Conservation (phyloP, 1,140 invertebrate species). For the Eubasilissa regina region DNA sequence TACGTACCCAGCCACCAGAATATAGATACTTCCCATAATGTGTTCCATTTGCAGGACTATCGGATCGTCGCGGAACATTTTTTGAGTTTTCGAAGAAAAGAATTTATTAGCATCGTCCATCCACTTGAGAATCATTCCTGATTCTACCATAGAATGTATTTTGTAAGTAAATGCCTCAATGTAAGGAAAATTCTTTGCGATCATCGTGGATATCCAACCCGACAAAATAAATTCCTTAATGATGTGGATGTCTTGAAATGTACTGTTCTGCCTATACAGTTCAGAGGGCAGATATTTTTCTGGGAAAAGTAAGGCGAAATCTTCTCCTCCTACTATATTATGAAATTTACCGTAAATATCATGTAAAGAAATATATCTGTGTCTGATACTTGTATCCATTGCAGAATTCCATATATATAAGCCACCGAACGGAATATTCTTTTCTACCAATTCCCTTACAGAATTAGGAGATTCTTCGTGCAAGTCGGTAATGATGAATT, state of each 20-base stretch:
- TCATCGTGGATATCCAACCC: neutral
- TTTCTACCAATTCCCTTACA: neutral
- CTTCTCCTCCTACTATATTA: neutral
- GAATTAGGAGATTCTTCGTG: neutral
- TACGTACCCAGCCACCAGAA: neutral
- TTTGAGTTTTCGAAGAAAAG: neutral
- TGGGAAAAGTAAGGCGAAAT: neutral
- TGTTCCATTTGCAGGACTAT: neutral
- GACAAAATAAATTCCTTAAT: neutral
- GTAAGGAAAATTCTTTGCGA: neutral
- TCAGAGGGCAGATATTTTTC: neutral
- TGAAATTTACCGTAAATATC: neutral
- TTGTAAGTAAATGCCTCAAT: neutral
- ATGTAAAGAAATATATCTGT: neutral
- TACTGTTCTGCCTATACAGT: neutral
- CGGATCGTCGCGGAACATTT: neutral
- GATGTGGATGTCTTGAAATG: neutral
- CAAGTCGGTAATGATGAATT: neutral
- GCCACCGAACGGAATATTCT: conserved; percentile 11
- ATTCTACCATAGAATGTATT: neutral
- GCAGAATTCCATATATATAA: neutral
- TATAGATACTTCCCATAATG: neutral
- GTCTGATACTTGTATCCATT: neutral
- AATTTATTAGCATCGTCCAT: neutral
- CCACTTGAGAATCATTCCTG: conserved; percentile 8